Percentiles rank a stretch among this genome's conserved stretches.
phyloP scores from a whole-genome alignment of 2,888 invertebrate genomes.

The Neria commutata region DNA sequence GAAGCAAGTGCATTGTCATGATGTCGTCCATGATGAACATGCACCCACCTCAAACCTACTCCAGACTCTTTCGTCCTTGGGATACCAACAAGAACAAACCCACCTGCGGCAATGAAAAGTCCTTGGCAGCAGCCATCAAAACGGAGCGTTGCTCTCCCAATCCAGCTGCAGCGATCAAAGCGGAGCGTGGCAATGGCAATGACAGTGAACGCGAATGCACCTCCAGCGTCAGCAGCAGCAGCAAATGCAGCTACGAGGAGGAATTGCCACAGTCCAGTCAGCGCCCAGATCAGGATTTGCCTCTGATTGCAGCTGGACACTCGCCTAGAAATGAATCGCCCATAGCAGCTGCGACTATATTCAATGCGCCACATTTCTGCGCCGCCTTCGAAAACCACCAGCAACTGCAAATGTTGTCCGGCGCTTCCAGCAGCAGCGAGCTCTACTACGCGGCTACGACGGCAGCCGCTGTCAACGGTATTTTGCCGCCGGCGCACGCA shows the following conservation, averaged over 20 bases:
- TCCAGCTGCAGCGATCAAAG: slow-evolving; percentile 11
- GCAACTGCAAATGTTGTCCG: slow-evolving; percentile 32
- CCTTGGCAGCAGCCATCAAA: background rate
- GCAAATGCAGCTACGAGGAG: slow-evolving; percentile 48
- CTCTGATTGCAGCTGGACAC: no score
- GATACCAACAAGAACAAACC: slow-evolving; percentile 59
- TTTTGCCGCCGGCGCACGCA: slow-evolving; percentile 25
- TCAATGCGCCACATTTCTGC: slow-evolving; percentile 36
- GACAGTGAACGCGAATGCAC: slow-evolving; percentile 46
- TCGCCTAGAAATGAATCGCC: background rate
- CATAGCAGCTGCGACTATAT: background rate
- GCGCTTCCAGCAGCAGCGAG: slow-evolving; percentile 34
- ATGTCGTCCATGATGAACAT: slow-evolving; percentile 52
- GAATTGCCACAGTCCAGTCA: no score
- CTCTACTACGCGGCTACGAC: slow-evolving; percentile 43
- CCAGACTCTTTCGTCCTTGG: slow-evolving; percentile 70
- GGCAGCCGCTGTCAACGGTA: slow-evolving; percentile 43
- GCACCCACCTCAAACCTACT: slow-evolving; percentile 62
- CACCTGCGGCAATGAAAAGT: background rate
- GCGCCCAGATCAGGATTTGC: no score
- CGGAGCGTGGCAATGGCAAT: slow-evolving; percentile 14
- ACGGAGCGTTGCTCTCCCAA: background rate
- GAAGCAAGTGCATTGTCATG: slow-evolving; percentile 5
- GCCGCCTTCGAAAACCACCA: background rate
- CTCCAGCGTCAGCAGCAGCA: slow-evolving; percentile 32